These are phyloP conservation scores for Neocrepidodera transversa DNA, from an alignment of 2,888 invertebrate species.

Conservation along the genomic window DNA sequence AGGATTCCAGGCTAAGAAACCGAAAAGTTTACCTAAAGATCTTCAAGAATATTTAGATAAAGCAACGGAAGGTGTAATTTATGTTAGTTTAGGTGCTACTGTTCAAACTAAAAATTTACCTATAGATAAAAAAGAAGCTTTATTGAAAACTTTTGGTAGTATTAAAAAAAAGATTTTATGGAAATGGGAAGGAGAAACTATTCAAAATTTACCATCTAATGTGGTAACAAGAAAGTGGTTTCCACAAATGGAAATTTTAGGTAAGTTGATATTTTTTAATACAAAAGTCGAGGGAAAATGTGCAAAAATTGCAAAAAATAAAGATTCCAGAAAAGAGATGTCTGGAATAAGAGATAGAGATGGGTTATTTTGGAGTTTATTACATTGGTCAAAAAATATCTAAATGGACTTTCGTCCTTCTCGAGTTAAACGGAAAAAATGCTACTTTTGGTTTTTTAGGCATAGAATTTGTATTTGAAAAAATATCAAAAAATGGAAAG, in stretches of 20 bases:
- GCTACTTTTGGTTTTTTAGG: no score
- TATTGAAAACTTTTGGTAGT: slow-evolving; percentile 66
- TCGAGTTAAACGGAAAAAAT: no score
- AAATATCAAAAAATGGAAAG: no score
- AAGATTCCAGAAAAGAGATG: not conserved
- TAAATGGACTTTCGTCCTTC: no score
- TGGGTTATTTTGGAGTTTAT: not conserved
- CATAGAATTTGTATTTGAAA: no score
- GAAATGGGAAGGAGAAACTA: slow-evolving; percentile 71
- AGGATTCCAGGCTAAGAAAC: slow-evolving; percentile 60
- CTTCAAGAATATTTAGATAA: slow-evolving; percentile 43
- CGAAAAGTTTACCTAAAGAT: slow-evolving; percentile 45
- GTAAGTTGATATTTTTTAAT: no score
- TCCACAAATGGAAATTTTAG: slow-evolving; percentile 64
- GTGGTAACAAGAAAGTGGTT: slow-evolving; percentile 70
- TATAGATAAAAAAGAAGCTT: slow-evolving; percentile 60
- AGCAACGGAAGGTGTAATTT: slow-evolving; percentile 58
- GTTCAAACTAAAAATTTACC: slow-evolving; percentile 65
- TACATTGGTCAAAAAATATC: no score
- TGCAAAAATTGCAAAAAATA: no score
- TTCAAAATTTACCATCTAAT: slow-evolving; percentile 65
- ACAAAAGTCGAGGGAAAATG: no score
- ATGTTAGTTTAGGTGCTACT: slow-evolving; percentile 69
- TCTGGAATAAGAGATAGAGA: not conserved
- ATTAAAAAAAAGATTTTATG: slow-evolving; percentile 71